These are phyloP conservation scores for Tympanoctomys barrerae DNA, from an alignment of 2,797 vertebrate genomes.

Conservation along the genomic window DNA sequence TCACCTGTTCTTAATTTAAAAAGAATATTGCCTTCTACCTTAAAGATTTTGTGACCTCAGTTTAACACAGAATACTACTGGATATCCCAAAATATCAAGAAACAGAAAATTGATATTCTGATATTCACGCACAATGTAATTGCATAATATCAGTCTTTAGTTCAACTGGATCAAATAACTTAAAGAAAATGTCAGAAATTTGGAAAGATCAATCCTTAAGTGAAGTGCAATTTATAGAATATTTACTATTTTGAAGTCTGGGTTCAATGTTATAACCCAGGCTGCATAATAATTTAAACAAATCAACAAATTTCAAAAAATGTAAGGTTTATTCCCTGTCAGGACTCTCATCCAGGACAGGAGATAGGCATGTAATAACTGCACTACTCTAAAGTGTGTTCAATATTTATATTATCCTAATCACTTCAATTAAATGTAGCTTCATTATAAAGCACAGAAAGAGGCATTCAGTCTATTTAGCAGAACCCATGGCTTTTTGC, in stretches of 20 bases:
- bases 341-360: not conserved
- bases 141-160: not conserved
- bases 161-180: not conserved
- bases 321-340: not conserved
- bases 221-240: slow-evolving; percentile 51
- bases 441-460: slow-evolving; percentile 59
- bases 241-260: not conserved
- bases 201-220: slow-evolving; percentile 30
- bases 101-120: not conserved
- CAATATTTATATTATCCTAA: slow-evolving; percentile 64
- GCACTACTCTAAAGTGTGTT: slow-evolving; percentile 50
- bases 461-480: slow-evolving; percentile 52
- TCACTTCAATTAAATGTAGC: slow-evolving; percentile 63
- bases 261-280: not conserved
- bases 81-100: not conserved
- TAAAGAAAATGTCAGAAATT: slow-evolving; percentile 25
- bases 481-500: slow-evolving; percentile 66
- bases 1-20: too few species aligned
- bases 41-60: not conserved
- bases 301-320: not conserved
- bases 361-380: slow-evolving; percentile 42
- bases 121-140: not conserved
- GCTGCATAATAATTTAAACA: not conserved
- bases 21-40: too few species aligned
- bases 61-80: not conserved